A percentile compares a stretch with the other conserved stretches of the same genome.
Evolutionary conservation across 2,888 invertebrate species (phyloP).

Genomic region (Eucera pruinosa): DNA sequence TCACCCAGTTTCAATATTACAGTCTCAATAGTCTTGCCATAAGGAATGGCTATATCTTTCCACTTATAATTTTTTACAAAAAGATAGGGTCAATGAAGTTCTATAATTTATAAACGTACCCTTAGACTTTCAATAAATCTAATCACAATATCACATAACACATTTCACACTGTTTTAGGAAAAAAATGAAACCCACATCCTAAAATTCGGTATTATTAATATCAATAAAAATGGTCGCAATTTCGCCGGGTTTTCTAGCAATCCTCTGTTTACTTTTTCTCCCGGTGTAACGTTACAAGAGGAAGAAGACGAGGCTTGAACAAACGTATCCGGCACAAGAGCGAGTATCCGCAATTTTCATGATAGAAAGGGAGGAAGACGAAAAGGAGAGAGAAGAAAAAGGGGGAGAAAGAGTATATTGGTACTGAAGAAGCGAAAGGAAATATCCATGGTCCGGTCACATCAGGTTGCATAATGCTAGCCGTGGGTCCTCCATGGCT

Average conservation of each 20-base stretch:
- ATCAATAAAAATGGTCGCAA: constrained; percentile 11
- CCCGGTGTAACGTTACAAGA: constrained; percentile 3
- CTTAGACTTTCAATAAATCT: no score
- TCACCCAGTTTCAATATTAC: no score
- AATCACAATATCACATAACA: no score
- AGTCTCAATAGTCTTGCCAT: no score
- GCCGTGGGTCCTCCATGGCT: constrained; percentile 49
- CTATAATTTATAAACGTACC: no score
- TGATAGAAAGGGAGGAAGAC: constrained; percentile 6
- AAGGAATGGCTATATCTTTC: no score
- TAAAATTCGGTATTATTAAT: not conserved
- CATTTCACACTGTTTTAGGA: no score
- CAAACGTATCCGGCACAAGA: constrained; percentile 28
- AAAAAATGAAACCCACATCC: no score
- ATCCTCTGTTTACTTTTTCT: constrained; percentile 7
- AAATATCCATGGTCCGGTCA: constrained; percentile 72
- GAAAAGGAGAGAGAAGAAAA: not conserved
- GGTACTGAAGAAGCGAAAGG: constrained; percentile 47
- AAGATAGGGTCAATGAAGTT: no score
- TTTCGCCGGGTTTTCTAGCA: not conserved
- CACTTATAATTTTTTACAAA: no score
- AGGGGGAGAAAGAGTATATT: constrained; percentile 17
- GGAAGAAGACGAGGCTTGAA: constrained; percentile 15
- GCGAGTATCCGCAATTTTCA: constrained; percentile 43
- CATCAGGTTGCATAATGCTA: constrained; percentile 73